These are phyloP conservation scores for Drosophila anceps DNA, from an alignment of 2,888 invertebrate species.

Conservation along the genomic window DNA sequence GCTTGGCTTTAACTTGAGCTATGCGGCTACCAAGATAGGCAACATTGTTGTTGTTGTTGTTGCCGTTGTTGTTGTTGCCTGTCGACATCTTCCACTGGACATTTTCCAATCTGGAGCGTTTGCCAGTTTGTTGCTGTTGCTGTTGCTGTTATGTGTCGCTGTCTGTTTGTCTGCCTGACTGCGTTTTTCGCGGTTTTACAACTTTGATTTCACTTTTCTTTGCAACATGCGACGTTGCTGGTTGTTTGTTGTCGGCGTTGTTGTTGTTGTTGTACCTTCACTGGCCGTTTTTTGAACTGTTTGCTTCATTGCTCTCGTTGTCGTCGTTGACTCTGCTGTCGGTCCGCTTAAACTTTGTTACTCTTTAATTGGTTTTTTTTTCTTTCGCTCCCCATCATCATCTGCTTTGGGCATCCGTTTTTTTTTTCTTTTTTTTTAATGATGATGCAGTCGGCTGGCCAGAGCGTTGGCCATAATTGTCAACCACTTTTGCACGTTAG, in stretches of 20 bases:
- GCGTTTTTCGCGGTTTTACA: conserved; percentile 81
- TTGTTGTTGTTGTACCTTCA: conserved; percentile 72
- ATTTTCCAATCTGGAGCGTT: conserved; percentile 70
- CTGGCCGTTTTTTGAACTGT: conserved; percentile 76
- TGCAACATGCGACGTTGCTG: conserved; percentile 76
- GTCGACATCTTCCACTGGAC: conserved; percentile 74
- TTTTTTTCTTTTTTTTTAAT: conserved; percentile 37
- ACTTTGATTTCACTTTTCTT: conserved; percentile 82
- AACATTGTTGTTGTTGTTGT: conserved; percentile 5
- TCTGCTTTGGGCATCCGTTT: conserved; percentile 75
- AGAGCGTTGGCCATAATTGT: conserved; percentile 73
- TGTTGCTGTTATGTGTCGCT: conserved; percentile 69
- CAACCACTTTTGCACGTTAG: conserved; percentile 74
- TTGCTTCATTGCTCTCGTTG: conserved; percentile 74
- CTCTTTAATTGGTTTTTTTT: conserved; percentile 80
- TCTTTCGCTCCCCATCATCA: conserved; percentile 55
- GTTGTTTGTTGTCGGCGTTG: conserved; percentile 42
- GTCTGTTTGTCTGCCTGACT: conserved; percentile 72
- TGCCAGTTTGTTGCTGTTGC: conserved; percentile 34
- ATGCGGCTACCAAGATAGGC: conserved; percentile 49
- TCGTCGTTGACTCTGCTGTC: conserved; percentile 44
- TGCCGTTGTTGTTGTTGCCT: conserved; percentile 34
- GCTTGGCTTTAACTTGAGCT: conserved; percentile 28
- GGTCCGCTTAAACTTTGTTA: conserved; percentile 75
- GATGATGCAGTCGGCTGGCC: conserved; percentile 65